Conservation (phyloP, 2,797 vertebrate genomes). For the Oreonectes daqikongensis region DNA sequence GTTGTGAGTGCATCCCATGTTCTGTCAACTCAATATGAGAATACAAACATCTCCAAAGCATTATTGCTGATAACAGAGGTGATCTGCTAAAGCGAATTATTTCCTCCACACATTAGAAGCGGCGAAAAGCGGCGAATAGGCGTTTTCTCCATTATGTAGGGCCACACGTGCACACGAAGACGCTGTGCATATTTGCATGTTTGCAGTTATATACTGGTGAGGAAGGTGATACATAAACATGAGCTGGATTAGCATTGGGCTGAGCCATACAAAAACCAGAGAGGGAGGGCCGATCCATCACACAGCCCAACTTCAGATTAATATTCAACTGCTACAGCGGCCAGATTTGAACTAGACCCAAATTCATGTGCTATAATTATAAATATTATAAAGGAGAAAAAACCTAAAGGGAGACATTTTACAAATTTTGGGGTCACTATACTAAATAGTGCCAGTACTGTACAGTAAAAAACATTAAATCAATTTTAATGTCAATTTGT, state of each 20-base stretch:
- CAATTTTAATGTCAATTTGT: too few species aligned
- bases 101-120: conserved; percentile 69
- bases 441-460: too few species aligned
- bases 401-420: background rate
- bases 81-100: conserved; percentile 73
- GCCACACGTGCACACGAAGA: conserved; percentile 3
- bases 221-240: conserved; percentile 78
- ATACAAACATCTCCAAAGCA: conserved; percentile 67
- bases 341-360: conserved; percentile 56
- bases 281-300: conserved; percentile 79
- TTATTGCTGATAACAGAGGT: conserved; percentile 68
- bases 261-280: conserved; percentile 74
- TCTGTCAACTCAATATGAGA: conserved; percentile 60
- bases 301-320: conserved; percentile 69
- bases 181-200: conserved; percentile 26
- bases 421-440: background rate
- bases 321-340: conserved; percentile 74
- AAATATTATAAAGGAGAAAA: background rate
- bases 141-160: conserved; percentile 5
- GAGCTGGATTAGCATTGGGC: conserved; percentile 64
- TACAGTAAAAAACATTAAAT: too few species aligned
- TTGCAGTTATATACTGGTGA: conserved; percentile 51
- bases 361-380: background rate
- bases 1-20: conserved; percentile 40
- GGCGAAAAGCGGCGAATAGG: background rate